These are phyloP conservation scores for Xerus rutilus DNA, from an alignment of 2,797 vertebrate species.

Conservation along the genomic window DNA sequence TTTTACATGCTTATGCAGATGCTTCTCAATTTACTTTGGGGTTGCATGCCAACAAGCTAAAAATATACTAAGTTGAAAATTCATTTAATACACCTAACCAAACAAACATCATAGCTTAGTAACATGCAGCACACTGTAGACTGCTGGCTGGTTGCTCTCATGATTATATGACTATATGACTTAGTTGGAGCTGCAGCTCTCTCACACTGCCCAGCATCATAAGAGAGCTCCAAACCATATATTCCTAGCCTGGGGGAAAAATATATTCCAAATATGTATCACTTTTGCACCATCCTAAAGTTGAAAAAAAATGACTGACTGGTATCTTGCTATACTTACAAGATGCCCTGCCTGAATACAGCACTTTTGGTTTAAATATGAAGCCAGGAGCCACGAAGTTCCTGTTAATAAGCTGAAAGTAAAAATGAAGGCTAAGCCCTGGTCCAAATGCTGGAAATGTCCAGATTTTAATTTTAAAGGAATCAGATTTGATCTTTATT, in stretches of 20 bases:
- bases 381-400: constrained; percentile 90
- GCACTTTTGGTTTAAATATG: constrained; percentile 93
- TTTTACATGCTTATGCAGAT: neutral
- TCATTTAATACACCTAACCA: neutral
- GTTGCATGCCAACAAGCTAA: neutral
- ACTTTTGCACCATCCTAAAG: neutral
- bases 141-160: neutral
- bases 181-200: neutral
- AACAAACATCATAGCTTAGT: neutral
- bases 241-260: neutral
- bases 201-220: too few relatives aligned
- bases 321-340: constrained; percentile 93
- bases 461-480: constrained; percentile 94
- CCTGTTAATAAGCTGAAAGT: constrained; percentile 93
- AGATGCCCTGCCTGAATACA: constrained; percentile 93
- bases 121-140: too few relatives aligned
- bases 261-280: neutral
- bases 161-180: neutral
- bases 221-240: too few relatives aligned
- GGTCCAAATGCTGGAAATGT: constrained; percentile 96
- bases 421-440: constrained; percentile 94
- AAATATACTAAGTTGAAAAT: neutral
- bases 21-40: neutral
- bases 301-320: constrained; percentile 90
- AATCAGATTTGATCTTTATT: constrained; percentile 91